These are phyloP conservation scores for Incurvaria masculella DNA, from an alignment of 2,888 invertebrate genomes.

Conservation along the genomic window DNA sequence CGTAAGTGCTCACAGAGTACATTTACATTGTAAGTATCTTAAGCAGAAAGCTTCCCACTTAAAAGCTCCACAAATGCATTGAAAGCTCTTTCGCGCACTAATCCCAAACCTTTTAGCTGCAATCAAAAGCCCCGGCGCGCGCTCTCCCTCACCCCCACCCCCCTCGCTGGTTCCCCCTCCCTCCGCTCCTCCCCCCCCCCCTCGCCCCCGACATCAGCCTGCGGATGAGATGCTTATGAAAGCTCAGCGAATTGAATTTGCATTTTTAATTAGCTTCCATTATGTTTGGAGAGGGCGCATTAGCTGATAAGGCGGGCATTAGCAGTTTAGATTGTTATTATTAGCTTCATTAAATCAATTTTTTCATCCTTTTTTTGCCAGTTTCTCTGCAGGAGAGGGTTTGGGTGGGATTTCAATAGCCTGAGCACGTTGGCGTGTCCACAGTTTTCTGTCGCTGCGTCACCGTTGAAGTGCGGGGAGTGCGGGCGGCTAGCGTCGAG, in stretches of 20 bases:
- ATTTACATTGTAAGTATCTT: constrained; percentile 57
- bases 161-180: constrained; percentile 17
- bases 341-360: too few relatives aligned
- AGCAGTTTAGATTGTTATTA: too few relatives aligned
- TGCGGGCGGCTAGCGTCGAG: constrained; percentile 21
- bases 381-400: too few relatives aligned
- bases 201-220: constrained; percentile 18
- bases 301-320: too few relatives aligned
- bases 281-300: constrained; percentile 45
- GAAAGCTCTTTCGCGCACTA: constrained; percentile 59
- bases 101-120: constrained; percentile 59
- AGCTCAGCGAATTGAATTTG: constrained; percentile 57
- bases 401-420: constrained; percentile 4
- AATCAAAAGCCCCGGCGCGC: constrained; percentile 55
- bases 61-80: constrained; percentile 59
- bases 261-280: constrained; percentile 59
- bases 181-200: constrained; percentile 34
- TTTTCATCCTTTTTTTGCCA: too few relatives aligned
- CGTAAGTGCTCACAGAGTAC: constrained; percentile 24
- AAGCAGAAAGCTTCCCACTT: constrained; percentile 57
- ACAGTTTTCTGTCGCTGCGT: too few relatives aligned
- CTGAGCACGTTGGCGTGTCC: constrained; percentile 23
- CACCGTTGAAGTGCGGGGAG: too few relatives aligned
- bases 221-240: constrained; percentile 52
- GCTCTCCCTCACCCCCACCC: constrained; percentile 23